Conservation (phyloP, 2,888 invertebrate genomes). For the Pasiphila rectangulata region DNA sequence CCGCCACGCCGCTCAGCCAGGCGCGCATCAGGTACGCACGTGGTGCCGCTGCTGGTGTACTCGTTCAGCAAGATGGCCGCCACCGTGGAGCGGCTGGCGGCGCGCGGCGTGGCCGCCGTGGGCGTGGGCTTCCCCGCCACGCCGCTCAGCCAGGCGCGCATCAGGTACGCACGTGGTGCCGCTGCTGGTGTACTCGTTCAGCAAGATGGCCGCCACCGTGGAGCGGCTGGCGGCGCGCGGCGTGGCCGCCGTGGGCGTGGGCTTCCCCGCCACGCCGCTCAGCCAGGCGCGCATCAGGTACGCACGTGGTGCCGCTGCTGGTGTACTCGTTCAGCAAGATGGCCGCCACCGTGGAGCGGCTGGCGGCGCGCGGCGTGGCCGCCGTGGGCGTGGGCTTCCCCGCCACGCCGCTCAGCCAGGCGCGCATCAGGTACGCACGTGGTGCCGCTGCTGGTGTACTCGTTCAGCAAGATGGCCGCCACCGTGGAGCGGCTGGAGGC, state of each 20-base stretch:
- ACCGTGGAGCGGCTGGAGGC: too few relatives aligned
- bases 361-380: too few relatives aligned
- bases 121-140: constrained; percentile 99
- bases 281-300: constrained; percentile 92
- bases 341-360: too few relatives aligned
- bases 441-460: too few relatives aligned
- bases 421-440: too few relatives aligned
- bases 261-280: constrained; percentile 98
- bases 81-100: constrained; percentile 91
- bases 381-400: too few relatives aligned
- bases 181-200: constrained; percentile 95
- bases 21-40: constrained; percentile 90
- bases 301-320: too few relatives aligned
- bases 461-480: too few relatives aligned
- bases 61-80: constrained; percentile 96
- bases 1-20: constrained; percentile 96
- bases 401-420: too few relatives aligned
- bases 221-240: constrained; percentile 89
- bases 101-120: constrained; percentile 92
- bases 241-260: constrained; percentile 97
- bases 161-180: constrained; percentile 93
- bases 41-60: constrained; percentile 97
- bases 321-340: too few relatives aligned
- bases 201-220: constrained; percentile 96
- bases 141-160: constrained; percentile 94